Evolutionary conservation across 2,888 invertebrate genomes (phyloP), one percentile per base, ranked within the genome.

Genomic region (Platycnemis pennipes): DNA sequence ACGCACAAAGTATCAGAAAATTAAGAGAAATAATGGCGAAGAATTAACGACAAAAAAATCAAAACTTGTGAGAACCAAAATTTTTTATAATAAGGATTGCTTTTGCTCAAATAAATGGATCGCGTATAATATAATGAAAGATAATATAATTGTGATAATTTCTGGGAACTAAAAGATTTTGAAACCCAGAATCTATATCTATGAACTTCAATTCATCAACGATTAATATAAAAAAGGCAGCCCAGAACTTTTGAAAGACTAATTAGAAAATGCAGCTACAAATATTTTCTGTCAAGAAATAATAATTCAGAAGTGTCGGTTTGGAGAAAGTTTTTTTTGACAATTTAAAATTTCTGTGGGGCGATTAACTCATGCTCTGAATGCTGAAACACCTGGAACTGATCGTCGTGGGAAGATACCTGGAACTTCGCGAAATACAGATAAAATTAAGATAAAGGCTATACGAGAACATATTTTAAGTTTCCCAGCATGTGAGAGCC

Each of bases 91-190:
- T 69, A 69, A 69, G 69, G 69, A 69, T 69, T 69, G 69, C 69
- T 69, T 95, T 95, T 94, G 94, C 94, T 94, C 19, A 94, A 94
- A 94, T 94, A 95, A 94, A 95, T 94, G 94, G 26, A 88, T 45
- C 94, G 91, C 94, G 94, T 94, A 94, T 94, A 94, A 94, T 95
- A 95, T 95, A 94, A 94, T 94, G 94, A 95, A 94, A 94, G 94
- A 94, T 94, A 95, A 95, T 94, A 94, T 94, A 94, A 94, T 95
- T 95, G 94, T 94, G 94, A 95, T 94, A 19, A 95, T 94, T 94
- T 95, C 94, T 95, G 94, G 94, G 94, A 95, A 94, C 94, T 95
- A 94, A 94, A 95, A 94, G 94, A 95, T 94, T 95, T 95, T 95
- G 94, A 94, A 95, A 95, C 94, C 94, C 94, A 94, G 88, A 94